Base-by-base conservation (phyloP, 2,797 vertebrate genomes). In the Sardinella longiceps region DNA sequence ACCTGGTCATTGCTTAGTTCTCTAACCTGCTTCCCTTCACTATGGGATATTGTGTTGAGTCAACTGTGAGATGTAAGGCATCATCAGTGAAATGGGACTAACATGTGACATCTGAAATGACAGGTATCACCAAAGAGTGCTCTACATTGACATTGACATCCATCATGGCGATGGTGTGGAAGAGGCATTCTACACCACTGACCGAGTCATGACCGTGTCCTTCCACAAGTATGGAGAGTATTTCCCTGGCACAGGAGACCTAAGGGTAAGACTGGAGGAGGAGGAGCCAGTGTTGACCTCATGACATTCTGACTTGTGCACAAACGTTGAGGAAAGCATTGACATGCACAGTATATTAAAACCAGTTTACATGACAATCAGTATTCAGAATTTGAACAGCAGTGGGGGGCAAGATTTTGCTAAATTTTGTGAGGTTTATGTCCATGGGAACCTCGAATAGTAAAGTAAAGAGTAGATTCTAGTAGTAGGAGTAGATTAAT, bases 171-270 rank as follows among this genome's bases (percentile, higher is more conserved):
- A 98, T 89, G 97, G 97, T 85, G 97, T 98, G 85, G 97, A 98
- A 93, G 97, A 98, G 93, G 97, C 97, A 58, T 97, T 98, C 94
- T 98, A 97, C 92, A 98, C 97, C 81, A 98, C 97, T 87, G 97
- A 97, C 91, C 94, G 96, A 80, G 97, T 98, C 83, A 98, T 98
- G 97, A 97, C 96, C 1, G 97, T 97, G 89, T 98, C 97, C 90
- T 98, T 98, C 94, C 97, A 98, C 91, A 97, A 98, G 83, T 97
- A 98, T 11, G 97, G 97, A 87, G 97, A 97, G 90, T 98, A 98
- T 92, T 98, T 98, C 91, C 97, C 97, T 15, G 96, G 97, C 90
- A 98, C 97, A 1, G 97, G 97, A 83, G 97, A 98, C 89, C 96
- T 98, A 84, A 93, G 97, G 94, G 97, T 98, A 92, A 96, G 94